phyloP scores from a whole-genome alignment of 92 coral and sea anemone species.

The Galaxea fascicularis region DNA sequence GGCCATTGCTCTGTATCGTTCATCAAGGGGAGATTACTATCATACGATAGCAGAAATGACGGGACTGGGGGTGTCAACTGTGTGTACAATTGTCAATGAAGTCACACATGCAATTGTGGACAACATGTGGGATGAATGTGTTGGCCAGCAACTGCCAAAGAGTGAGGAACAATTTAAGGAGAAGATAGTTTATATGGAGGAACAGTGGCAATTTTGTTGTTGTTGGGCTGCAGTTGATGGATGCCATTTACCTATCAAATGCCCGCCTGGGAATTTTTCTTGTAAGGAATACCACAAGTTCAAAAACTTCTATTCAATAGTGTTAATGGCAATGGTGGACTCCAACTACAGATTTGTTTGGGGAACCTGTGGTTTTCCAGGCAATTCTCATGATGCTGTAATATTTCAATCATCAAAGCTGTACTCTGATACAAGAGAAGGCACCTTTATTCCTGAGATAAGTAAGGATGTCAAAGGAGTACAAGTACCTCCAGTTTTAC shows the following conservation, averaged over 20 bases:
- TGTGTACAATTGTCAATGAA: too few species aligned
- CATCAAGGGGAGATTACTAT: slow-evolving; percentile 73
- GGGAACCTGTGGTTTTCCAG: slow-evolving; percentile 77
- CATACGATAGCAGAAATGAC: slow-evolving; percentile 71
- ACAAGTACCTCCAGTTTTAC: slow-evolving; percentile 53
- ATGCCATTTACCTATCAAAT: slow-evolving; percentile 66
- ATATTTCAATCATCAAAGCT: slow-evolving; percentile 68
- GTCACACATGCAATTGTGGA: too few species aligned
- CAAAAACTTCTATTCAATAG: slow-evolving; percentile 65
- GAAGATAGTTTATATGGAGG: slow-evolving; percentile 63
- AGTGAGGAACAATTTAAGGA: slow-evolving; percentile 46
- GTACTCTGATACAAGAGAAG: slow-evolving; percentile 46
- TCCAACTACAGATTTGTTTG: slow-evolving; percentile 70
- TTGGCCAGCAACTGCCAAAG: slow-evolving; percentile 59
- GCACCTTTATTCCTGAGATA: slow-evolving; percentile 51
- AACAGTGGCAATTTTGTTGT: slow-evolving; percentile 59
- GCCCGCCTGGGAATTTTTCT: slow-evolving; percentile 72
- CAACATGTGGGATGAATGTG: slow-evolving; percentile 15
- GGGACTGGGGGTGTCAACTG: too few species aligned
- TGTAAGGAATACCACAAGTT: slow-evolving; percentile 79
- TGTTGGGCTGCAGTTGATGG: slow-evolving; percentile 72
- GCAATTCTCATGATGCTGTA: slow-evolving; percentile 71
- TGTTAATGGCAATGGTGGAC: slow-evolving; percentile 72
- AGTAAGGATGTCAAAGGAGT: slow-evolving; percentile 57
- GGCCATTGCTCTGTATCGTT: slow-evolving; percentile 67